These are phyloP conservation scores for Aricia agestis DNA, from an alignment of 1,140 invertebrate genomes.

Conservation along the genomic window DNA sequence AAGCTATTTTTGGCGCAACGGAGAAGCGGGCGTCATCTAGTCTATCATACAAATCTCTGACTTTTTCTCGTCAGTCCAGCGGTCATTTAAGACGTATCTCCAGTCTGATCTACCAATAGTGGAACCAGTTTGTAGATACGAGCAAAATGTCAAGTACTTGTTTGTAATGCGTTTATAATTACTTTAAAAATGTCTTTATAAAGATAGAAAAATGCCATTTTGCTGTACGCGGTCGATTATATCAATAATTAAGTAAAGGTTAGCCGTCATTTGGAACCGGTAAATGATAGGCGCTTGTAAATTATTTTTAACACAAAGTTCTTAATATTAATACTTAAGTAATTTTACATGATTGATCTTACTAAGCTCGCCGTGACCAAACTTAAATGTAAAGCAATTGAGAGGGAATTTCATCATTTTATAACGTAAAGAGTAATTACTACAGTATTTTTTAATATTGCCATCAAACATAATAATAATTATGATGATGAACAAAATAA, in stretches of 20 bases:
- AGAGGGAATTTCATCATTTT: too few species aligned
- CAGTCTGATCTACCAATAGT: not conserved
- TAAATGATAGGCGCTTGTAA: not conserved
- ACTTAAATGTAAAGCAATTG: too few species aligned
- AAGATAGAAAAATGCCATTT: not conserved
- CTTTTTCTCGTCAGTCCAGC: not conserved
- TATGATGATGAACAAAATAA: too few species aligned
- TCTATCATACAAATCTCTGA: too few species aligned
- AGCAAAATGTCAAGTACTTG: not conserved
- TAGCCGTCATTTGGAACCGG: not conserved
- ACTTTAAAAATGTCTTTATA: conserved; percentile 4
- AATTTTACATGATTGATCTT: not conserved
- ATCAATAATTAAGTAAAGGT: not conserved
- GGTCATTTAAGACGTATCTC: not conserved
- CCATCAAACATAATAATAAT: too few species aligned
- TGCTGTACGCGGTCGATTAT: not conserved
- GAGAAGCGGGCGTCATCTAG: too few species aligned
- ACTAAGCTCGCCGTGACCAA: too few species aligned
- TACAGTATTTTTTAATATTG: too few species aligned
- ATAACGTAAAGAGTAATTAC: too few species aligned
- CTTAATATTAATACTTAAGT: not conserved
- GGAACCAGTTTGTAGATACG: not conserved
- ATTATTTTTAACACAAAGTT: not conserved
- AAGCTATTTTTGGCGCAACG: too few species aligned
- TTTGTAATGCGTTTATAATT: conserved; percentile 3